Percentiles rank a stretch among this genome's conserved stretches.
Evolutionary conservation across 2,113 vertebrate genomes (phyloP).

Genomic region (Genyomyrus donnyi): DNA sequence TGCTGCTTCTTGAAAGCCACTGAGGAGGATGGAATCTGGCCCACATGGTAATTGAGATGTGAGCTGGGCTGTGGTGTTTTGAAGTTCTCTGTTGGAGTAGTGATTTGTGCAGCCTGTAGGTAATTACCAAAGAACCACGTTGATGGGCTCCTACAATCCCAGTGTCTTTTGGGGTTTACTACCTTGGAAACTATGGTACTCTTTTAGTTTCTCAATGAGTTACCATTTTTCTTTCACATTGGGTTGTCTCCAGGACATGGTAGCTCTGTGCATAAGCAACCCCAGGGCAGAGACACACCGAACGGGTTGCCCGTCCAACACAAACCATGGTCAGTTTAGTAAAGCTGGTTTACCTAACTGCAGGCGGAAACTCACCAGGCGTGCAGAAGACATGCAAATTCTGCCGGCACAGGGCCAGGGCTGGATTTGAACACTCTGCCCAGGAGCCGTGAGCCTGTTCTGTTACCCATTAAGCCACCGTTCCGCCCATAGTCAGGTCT

Average conservation of each 20-base stretch:
- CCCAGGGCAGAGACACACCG: not conserved
- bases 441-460: not conserved
- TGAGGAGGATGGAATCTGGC: not conserved
- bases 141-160: not conserved
- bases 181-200: not conserved
- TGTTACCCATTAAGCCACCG: not conserved
- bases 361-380: not conserved
- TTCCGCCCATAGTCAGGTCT: not conserved
- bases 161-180: not conserved
- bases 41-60: not conserved
- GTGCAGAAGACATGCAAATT: not conserved
- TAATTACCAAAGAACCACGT: not conserved
- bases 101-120: not conserved
- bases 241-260: not conserved
- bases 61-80: not conserved
- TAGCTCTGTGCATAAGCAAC: not conserved
- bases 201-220: not conserved
- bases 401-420: not conserved
- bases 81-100: not conserved
- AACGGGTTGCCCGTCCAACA: not conserved
- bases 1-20: not conserved
- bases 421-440: not conserved
- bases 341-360: not conserved
- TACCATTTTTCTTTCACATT: not conserved
- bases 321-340: not conserved